These are phyloP conservation scores for Seriola dumerili DNA, from an alignment of 2,113 vertebrate species.

Conservation along the genomic window DNA sequence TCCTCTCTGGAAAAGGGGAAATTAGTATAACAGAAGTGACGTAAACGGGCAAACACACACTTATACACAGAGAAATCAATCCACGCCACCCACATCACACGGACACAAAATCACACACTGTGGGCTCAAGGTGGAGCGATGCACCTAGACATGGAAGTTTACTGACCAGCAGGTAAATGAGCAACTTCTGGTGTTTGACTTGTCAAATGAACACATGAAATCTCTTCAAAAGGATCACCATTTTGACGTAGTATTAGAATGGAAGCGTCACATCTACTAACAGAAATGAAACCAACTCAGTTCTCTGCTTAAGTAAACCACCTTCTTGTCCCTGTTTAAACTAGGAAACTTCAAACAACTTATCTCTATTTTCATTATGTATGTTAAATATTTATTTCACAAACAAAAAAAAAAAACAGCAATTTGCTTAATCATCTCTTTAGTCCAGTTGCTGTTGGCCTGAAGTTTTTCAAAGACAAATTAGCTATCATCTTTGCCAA, in stretches of 20 bases:
- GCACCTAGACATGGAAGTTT: neutral
- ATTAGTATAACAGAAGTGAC: neutral
- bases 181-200: neutral
- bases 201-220: conserved; percentile 7
- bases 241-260: neutral
- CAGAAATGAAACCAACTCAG: neutral
- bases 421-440: conserved; percentile 2
- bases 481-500: neutral
- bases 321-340: neutral
- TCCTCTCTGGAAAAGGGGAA: conserved; percentile 26
- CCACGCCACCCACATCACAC: neutral
- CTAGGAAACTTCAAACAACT: neutral
- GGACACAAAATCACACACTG: conserved; percentile 18
- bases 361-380: neutral
- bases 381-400: neutral
- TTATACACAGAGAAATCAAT: conserved; percentile 7
- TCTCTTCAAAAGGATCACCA: neutral
- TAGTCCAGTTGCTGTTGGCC: neutral
- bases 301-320: neutral
- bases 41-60: conserved; percentile 4
- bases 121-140: neutral
- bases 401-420: neutral
- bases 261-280: neutral
- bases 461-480: conserved; percentile 2
- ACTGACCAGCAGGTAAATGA: neutral